Evolutionary conservation across 2,797 vertebrate genomes (phyloP), one percentile per base, ranked within the genome.

Genomic region (Sebastes trivittatus): DNA sequence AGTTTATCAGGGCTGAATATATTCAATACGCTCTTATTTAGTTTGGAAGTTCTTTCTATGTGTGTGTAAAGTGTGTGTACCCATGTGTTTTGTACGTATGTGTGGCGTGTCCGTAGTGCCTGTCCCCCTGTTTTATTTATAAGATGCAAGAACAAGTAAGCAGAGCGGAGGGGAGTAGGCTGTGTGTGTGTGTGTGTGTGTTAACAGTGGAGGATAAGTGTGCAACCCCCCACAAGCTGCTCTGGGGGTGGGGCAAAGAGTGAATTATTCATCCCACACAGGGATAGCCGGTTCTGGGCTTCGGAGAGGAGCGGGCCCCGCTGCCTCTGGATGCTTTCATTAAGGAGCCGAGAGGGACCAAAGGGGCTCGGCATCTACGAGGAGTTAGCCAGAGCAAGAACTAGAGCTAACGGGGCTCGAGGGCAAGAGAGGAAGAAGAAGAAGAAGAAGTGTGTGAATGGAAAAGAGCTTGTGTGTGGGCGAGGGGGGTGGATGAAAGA

Each of bases 181-280:
- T 77, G 62, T 32, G 30, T 32, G 30, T 36, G 11, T 36, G 81
- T 18, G 36, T 13, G 36, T 38, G 36, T 38, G 36, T 14, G 36
- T 38, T 76, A 66, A 72, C 75, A 83, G 84, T 83, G 62, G 54
- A 83, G 77, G 73, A 84, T 49, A 91, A 92, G 81, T 86, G 82
- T 81, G 85, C 87, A 90, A 84, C 84, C 92, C 92, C 89, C 92
- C 85, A 90, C 89, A 87, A 87, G 88, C 89, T 84, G 94, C 93
- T 94, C 88, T 88, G 77, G 93, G 91, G 94, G 93, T 84, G 88
- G 93, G 94, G 93, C 85, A 83, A 75, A 74, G 88, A 87, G 90
- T 96, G 84, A 96, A 96, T 96, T 92, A 96, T 96, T 96, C 87
- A 95, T 95, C 88, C 92, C 81, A 80, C 89, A 88, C 72, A 25